Evolutionary conservation across 1,140 invertebrate genomes (phyloP).

Genomic region (Maniola jurtina): DNA sequence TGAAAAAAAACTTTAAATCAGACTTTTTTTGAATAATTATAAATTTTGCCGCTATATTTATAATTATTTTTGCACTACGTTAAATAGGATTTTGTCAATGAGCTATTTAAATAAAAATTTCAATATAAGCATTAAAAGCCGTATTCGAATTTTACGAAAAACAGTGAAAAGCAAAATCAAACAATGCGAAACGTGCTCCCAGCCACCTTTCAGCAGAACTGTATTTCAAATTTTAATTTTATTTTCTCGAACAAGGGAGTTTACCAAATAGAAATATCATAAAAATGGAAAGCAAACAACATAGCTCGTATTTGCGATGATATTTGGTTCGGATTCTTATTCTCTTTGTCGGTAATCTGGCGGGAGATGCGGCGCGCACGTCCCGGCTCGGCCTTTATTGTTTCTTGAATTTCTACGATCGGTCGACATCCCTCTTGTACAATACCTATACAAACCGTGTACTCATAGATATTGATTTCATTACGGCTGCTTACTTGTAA

Average conservation of each 20-base stretch:
- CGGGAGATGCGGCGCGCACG: constrained; percentile 54
- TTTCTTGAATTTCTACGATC: constrained; percentile 61
- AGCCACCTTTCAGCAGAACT: constrained; percentile 16
- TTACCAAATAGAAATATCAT: constrained; percentile 59
- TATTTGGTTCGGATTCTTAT: constrained; percentile 67
- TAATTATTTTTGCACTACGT: too few species aligned
- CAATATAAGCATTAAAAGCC: neutral
- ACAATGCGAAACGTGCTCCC: constrained; percentile 41
- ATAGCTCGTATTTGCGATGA: constrained; percentile 62
- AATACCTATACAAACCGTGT: constrained; percentile 7
- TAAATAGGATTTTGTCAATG: neutral
- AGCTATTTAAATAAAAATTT: constrained; percentile 1
- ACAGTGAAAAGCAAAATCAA: constrained; percentile 13
- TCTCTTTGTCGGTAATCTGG: constrained; percentile 68
- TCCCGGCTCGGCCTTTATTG: constrained; percentile 58
- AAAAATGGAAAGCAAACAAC: constrained; percentile 72
- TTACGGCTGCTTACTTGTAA: neutral
- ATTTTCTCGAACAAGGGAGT: constrained; percentile 36
- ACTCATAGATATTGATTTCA: neutral
- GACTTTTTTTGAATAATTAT: too few species aligned
- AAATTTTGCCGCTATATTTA: too few species aligned
- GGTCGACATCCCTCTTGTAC: constrained; percentile 18
- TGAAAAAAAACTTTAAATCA: too few species aligned
- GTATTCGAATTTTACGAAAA: neutral
- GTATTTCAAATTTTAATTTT: constrained; percentile 43